Conservation (phyloP, 2,888 invertebrate species). For the Ectropis crepuscularia region DNA sequence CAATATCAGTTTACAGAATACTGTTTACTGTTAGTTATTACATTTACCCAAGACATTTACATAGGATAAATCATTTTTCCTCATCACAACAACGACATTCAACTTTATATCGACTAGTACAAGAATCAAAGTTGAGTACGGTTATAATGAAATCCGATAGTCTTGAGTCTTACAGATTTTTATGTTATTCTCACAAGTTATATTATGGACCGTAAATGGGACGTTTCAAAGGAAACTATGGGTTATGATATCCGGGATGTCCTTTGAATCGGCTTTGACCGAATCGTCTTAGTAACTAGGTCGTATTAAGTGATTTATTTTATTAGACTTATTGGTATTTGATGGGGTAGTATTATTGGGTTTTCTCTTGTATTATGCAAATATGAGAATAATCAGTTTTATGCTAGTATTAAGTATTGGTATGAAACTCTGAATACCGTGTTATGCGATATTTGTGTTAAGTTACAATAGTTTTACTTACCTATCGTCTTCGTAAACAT, state of each 20-base stretch:
- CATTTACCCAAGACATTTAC: constrained; percentile 43
- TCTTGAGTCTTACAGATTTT: constrained; percentile 42
- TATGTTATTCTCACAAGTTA: constrained; percentile 39
- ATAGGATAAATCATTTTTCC: constrained; percentile 44
- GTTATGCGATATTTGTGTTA: too few relatives aligned
- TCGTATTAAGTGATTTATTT: constrained; percentile 34
- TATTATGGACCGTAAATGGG: constrained; percentile 37
- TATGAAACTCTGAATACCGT: background rate
- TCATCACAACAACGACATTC: constrained; percentile 22
- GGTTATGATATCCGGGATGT: constrained; percentile 40
- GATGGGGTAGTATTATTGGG: constrained; percentile 3
- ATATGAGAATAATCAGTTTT: background rate
- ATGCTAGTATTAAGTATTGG: background rate
- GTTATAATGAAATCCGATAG: constrained; percentile 38
- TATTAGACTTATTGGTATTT: constrained; percentile 19
- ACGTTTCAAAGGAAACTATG: constrained; percentile 37
- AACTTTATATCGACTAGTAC: constrained; percentile 24
- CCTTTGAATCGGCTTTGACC: constrained; percentile 33
- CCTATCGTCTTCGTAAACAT: too few relatives aligned
- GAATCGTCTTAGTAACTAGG: constrained; percentile 27
- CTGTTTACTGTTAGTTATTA: constrained; percentile 45
- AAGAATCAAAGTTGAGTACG: constrained; percentile 30
- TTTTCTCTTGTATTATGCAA: constrained; percentile 1
- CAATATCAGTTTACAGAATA: constrained; percentile 40
- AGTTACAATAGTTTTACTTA: too few relatives aligned